Percentiles rank a stretch among this genome's conserved stretches.
phyloP scores from a whole-genome alignment of 1,140 invertebrate genomes.

The Ceratitis capitata region DNA sequence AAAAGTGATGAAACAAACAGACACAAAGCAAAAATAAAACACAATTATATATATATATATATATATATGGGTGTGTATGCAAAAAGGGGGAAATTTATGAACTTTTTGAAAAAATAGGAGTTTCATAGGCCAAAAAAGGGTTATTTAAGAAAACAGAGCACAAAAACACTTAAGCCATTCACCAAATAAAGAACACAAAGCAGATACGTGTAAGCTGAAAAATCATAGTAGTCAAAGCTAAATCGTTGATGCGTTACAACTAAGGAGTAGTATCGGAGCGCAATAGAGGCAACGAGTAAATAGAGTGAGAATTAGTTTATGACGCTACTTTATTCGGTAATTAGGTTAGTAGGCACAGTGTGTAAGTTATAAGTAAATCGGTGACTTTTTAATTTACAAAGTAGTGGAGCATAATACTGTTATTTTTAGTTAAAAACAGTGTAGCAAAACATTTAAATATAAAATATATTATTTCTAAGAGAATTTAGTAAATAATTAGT shows the following conservation, averaged over 20 bases:
- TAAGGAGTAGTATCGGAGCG: too few relatives aligned
- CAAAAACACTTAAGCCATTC: background rate
- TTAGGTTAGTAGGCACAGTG: background rate
- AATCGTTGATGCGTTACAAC: too few relatives aligned
- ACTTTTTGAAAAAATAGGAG: slow-evolving; percentile 27
- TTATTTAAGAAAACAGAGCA: background rate
- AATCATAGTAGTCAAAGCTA: too few relatives aligned
- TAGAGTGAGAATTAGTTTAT: background rate
- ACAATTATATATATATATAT: background rate
- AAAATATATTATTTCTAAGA: too few relatives aligned
- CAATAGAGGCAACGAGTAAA: too few relatives aligned
- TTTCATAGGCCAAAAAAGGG: background rate
- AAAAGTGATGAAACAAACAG: background rate
- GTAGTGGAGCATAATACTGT: background rate
- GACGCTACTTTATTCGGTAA: background rate
- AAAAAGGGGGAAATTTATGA: background rate
- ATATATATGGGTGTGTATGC: background rate
- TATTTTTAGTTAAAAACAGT: background rate
- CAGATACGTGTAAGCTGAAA: too few relatives aligned
- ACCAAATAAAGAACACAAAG: background rate
- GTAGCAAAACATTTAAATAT: background rate
- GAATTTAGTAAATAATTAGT: background rate
- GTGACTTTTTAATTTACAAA: background rate
- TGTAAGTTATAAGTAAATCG: background rate
- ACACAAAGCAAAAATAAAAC: background rate